Conservation (phyloP, 2,888 invertebrate genomes). For the Thera obeliscata region DNA sequence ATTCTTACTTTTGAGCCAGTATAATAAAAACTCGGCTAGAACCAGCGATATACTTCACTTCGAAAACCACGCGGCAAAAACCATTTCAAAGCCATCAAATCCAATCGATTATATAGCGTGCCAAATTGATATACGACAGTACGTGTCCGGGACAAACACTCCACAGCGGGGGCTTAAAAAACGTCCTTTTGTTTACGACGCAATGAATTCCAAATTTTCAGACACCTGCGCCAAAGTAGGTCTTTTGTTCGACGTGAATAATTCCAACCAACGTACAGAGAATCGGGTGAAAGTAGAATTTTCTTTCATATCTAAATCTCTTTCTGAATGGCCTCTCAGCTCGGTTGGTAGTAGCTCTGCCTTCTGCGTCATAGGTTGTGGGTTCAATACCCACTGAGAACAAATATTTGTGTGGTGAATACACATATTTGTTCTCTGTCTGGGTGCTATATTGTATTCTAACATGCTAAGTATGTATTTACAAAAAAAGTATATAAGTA, state of each 20-base stretch:
- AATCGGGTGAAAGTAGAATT: slow-evolving; percentile 20
- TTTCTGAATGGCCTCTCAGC: too few relatives aligned
- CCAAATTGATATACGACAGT: slow-evolving; percentile 58
- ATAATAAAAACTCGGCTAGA: background rate
- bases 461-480: too few relatives aligned
- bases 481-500: too few relatives aligned
- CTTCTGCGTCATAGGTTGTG: too few relatives aligned
- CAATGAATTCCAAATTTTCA: slow-evolving; percentile 74
- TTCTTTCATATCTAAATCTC: background rate
- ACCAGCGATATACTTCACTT: background rate
- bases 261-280: slow-evolving; percentile 51
- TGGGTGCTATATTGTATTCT: too few relatives aligned
- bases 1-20: too few relatives aligned
- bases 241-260: slow-evolving; percentile 71
- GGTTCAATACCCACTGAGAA: too few relatives aligned
- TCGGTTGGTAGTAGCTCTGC: too few relatives aligned
- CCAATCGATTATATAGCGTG: slow-evolving; percentile 42
- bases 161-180: slow-evolving; percentile 58
- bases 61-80: slow-evolving; percentile 19
- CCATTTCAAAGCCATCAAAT: slow-evolving; percentile 21
- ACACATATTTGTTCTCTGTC: too few relatives aligned
- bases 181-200: slow-evolving; percentile 72
- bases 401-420: too few relatives aligned
- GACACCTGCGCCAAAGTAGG: slow-evolving; percentile 69
- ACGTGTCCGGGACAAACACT: slow-evolving; percentile 46